Conservation (phyloP, 2,888 invertebrate genomes). For the Agrochola macilenta region DNA sequence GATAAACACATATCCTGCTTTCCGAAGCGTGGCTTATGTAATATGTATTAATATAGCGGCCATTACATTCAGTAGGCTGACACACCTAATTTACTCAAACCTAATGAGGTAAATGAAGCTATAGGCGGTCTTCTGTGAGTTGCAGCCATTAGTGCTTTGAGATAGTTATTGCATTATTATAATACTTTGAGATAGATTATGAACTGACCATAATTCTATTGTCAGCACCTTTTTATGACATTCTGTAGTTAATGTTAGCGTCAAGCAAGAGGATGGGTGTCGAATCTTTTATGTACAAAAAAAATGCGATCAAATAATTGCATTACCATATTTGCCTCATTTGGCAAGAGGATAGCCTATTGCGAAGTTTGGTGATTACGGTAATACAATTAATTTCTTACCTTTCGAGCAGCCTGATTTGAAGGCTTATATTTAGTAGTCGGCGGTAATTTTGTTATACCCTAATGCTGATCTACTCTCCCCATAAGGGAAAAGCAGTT, state of each 20-base stretch:
- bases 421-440: not conserved
- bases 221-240: not conserved
- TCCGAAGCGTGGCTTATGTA: conserved; percentile 46
- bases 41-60: conserved; percentile 52
- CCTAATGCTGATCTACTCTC: not conserved
- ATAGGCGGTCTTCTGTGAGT: conserved; percentile 30
- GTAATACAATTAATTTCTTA: too few species aligned
- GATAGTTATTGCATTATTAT: conserved; percentile 7
- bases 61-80: conserved; percentile 51
- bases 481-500: conserved; percentile 19
- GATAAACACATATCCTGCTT: conserved; percentile 37
- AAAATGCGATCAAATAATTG: not conserved
- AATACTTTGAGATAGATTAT: not conserved
- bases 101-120: conserved; percentile 57
- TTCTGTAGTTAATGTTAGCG: too few species aligned
- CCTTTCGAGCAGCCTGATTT: not conserved
- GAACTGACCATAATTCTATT: not conserved
- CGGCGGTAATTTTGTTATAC: not conserved
- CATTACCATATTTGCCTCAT: not conserved
- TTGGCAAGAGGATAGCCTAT: not conserved
- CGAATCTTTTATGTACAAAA: too few species aligned
- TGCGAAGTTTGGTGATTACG: too few species aligned
- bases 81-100: conserved; percentile 53
- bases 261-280: not conserved
- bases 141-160: conserved; percentile 21